Evolutionary conservation across 2,888 invertebrate species (phyloP), one percentile per base, ranked within the genome.

Genomic region (Thecocarcelia acutangulata): DNA sequence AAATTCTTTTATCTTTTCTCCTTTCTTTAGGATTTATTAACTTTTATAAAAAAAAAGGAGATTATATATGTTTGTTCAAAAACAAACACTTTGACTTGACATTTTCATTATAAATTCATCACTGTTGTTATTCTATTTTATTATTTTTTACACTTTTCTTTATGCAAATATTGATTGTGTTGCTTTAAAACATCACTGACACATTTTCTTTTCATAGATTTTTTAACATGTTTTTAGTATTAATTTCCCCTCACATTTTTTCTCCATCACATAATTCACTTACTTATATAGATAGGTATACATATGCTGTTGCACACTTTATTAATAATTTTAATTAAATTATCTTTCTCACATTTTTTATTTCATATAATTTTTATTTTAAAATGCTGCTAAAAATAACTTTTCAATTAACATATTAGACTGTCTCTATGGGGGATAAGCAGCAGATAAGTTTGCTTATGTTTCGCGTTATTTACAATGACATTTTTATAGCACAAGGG

Each of bases 151-250:
- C 13, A 19, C 24, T 56, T 64, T 50, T 50, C 19, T 64, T 58
- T 64, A 8, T 58, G 42, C 13, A 42, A 77, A 63, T 79, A 54
- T 79, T 59, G 64, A 59, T 59, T 64, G 52, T 42, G 17, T 61
- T 46, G 17, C 50, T 56, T 52, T 59, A 44, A 28, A 46, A 37
- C 37, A 59, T 73, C 58, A 73, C 66, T 56, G 64, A 78, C 78
- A 74, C 73, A 54, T 63, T 73, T 70, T 63, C 40, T 64, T 78
- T 24, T 74, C 52, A 58, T 50, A 42, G 33, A 66, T 46, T 70
- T 82, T 66, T 68, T 69, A 70, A 58, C 63, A 64, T 54, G 44
- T 64, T 69, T 64, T 75, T 33, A 24, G 15, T 58, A 70, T 73
- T 68, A 40, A 66, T 52, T 44, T 33, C 50, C 1, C 46, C 56